Evolutionary conservation across 2,888 invertebrate genomes (phyloP), one percentile per base, ranked within the genome.

Genomic region (Temnothorax ravouxi): DNA sequence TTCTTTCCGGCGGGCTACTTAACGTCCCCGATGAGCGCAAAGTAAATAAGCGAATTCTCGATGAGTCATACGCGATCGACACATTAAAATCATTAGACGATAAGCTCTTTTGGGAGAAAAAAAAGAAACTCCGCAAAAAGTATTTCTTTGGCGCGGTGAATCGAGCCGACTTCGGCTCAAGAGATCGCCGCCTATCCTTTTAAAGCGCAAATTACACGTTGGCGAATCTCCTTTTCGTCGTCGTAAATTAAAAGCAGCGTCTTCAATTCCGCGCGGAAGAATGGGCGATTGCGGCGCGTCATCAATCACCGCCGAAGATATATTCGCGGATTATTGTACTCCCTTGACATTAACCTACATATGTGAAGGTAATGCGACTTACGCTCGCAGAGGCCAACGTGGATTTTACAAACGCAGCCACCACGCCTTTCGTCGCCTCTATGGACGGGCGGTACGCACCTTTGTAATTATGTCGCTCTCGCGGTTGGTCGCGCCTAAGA

Each of bases 261-360:
- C 47, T 86, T 84, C 81, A 80, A 88, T 88, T 84, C 84, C 84
- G 75, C 80, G 50, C 85, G 83, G 83, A 69, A 80, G 88, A 89
- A 89, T 89, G 91, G 91, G 89, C 91, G 92, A 92, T 86, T 91
- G 91, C 25, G 41, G 89, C 87, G 86, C 88, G 86, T 91, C 92
- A 93, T 93, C 92, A 91, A 93, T 94, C 93, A 93, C 86, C 6
- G 86, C 84, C 87, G 77, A 69, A 75, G 79, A 54, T 66, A 75
- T 89, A 86, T 89, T 90, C 84, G 83, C 87, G 81, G 81, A 86
- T 89, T 91, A 91, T 93, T 92, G 92, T 91, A 92, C 93, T 92
- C 92, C 92, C 92, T 91, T 92, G 91, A 89, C 91, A 92, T 93
- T 93, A 92, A 92, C 93, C 93, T 92, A 93, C 91, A 93, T 93